Evolutionary conservation across 1,140 invertebrate genomes (phyloP).

Genomic region (Scylla paramamosain): DNA sequence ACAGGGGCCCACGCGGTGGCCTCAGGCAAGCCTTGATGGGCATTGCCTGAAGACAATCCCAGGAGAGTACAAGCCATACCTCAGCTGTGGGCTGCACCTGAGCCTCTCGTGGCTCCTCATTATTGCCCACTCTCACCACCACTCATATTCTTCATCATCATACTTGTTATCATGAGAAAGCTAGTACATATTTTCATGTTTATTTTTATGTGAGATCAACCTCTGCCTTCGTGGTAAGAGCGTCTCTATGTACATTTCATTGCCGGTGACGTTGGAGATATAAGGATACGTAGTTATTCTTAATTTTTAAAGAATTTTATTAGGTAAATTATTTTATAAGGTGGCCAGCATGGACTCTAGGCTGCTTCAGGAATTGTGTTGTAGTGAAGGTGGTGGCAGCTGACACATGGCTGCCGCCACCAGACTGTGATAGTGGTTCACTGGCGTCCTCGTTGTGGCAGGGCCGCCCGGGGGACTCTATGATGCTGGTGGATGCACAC

Average conservation of each 20-base stretch:
- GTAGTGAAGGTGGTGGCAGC: constrained; percentile 65
- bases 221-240: constrained; percentile 57
- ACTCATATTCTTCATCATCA: constrained; percentile 57
- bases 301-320: constrained; percentile 74
- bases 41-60: constrained; percentile 79
- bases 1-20: constrained; percentile 62
- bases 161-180: constrained; percentile 66
- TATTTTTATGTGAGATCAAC: constrained; percentile 71
- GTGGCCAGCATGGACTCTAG: constrained; percentile 68
- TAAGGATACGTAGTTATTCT: constrained; percentile 70
- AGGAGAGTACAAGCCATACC: constrained; percentile 77
- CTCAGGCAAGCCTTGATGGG: constrained; percentile 69
- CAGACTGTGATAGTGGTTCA: constrained; percentile 74
- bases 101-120: constrained; percentile 31
- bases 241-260: constrained; percentile 71
- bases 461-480: constrained; percentile 50
- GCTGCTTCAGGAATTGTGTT: constrained; percentile 68
- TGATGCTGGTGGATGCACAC: constrained; percentile 68
- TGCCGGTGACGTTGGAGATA: constrained; percentile 67
- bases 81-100: constrained; percentile 79
- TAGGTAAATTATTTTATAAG: constrained; percentile 75
- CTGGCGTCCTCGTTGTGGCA: constrained; percentile 41
- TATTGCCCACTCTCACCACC: constrained; percentile 60
- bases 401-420: constrained; percentile 42
- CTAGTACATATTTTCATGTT: constrained; percentile 64